phyloP scores from a whole-genome alignment of 2,113 vertebrate species.

The Hoplias malabaricus region DNA sequence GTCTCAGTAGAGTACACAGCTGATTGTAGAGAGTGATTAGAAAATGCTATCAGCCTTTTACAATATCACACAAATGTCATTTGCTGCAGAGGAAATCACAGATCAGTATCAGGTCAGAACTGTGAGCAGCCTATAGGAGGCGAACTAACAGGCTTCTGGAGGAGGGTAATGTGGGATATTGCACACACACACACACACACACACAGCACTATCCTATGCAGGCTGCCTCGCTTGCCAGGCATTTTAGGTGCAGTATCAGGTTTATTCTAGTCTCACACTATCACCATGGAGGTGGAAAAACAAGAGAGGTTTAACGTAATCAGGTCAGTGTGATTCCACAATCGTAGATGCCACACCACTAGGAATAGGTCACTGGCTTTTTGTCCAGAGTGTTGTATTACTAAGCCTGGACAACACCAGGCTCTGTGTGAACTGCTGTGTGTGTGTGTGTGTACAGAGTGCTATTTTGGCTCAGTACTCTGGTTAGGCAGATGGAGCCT shows the following conservation, averaged over 20 bases:
- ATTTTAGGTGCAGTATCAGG: background rate
- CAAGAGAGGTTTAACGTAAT: slow-evolving; percentile 16
- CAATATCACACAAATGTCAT: background rate
- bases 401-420: background rate
- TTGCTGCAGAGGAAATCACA: background rate
- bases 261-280: background rate
- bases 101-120: background rate
- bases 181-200: slow-evolving; percentile 34
- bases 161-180: background rate
- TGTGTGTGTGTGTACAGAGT: background rate
- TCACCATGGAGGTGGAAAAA: slow-evolving; percentile 17
- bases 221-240: background rate
- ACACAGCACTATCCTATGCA: background rate
- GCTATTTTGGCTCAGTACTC: background rate
- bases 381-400: slow-evolving; percentile 11
- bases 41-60: background rate
- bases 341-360: background rate
- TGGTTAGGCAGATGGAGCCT: background rate
- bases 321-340: slow-evolving; percentile 28
- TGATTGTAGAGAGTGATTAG: background rate
- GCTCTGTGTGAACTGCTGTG: background rate
- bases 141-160: background rate
- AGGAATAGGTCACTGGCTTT: slow-evolving; percentile 2
- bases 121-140: background rate
- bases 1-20: background rate